phyloP scores from a whole-genome alignment of 2,888 invertebrate species.

The Phalangium opilio region DNA sequence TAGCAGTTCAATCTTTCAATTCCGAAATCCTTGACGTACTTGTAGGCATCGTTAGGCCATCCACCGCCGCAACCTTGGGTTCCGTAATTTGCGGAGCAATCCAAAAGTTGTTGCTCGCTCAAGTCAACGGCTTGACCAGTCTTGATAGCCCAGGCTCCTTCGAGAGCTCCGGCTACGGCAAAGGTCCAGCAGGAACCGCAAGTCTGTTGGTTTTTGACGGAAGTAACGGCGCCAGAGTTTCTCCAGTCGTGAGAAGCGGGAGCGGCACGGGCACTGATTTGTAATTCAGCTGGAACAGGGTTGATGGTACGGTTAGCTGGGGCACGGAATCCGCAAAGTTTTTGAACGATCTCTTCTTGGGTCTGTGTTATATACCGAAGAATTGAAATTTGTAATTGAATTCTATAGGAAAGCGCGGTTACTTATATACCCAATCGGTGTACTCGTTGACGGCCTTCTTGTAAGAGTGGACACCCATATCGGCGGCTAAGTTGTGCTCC shows the following conservation, averaged over 20 bases:
- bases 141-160: conserved; percentile 5
- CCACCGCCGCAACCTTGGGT: conserved; percentile 35
- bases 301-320: no score
- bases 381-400: no score
- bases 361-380: no score
- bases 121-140: background rate
- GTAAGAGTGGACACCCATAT: no score
- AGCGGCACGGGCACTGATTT: conserved; percentile 24
- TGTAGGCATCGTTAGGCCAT: conserved; percentile 34
- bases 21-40: conserved; percentile 27
- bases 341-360: no score
- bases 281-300: no score
- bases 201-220: conserved; percentile 72
- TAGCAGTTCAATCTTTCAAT: no score
- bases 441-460: no score
- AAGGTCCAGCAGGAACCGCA: conserved; percentile 90
- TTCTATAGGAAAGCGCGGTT: no score
- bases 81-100: conserved; percentile 23
- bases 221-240: conserved; percentile 62
- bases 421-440: no score
- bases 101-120: conserved; percentile 8
- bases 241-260: conserved; percentile 72
- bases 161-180: conserved; percentile 51
- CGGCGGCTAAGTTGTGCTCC: no score
- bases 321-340: no score